These are phyloP conservation scores for Saturnia japonica DNA, from an alignment of 2,888 invertebrate genomes.

Conservation along the genomic window DNA sequence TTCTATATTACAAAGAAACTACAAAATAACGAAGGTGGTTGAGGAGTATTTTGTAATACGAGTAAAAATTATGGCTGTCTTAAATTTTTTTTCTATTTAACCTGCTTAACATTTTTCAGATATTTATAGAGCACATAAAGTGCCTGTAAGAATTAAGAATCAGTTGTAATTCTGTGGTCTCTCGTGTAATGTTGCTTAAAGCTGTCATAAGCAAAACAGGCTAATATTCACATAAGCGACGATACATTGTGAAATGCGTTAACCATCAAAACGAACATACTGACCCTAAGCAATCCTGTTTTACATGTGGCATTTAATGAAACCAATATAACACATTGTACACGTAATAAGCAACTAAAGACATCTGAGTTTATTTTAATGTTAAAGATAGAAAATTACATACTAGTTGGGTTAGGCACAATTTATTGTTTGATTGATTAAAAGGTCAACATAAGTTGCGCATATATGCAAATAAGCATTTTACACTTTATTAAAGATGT, in stretches of 20 bases:
- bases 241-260: constrained; percentile 52
- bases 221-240: constrained; percentile 40
- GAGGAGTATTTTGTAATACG: too few species aligned
- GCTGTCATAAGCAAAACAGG: constrained; percentile 37
- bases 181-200: constrained; percentile 35
- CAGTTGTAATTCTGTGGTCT: background rate
- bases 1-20: too few species aligned
- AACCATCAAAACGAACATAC: constrained; percentile 38
- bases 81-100: too few species aligned
- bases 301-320: constrained; percentile 63
- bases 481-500: constrained; percentile 22
- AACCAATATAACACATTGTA: constrained; percentile 48
- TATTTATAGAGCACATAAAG: background rate
- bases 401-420: constrained; percentile 13
- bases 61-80: too few species aligned
- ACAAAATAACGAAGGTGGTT: too few species aligned
- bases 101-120: background rate
- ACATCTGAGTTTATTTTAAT: constrained; percentile 32
- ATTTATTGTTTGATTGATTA: constrained; percentile 22
- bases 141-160: background rate
- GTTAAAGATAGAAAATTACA: constrained; percentile 19
- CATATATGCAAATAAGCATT: constrained; percentile 24
- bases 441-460: constrained; percentile 25
- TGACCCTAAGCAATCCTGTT: constrained; percentile 66
- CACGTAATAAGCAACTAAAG: constrained; percentile 29